A percentile compares a stretch with the other conserved stretches of the same genome.
These are phyloP conservation scores for Lochmaea crataegi DNA, from an alignment of 2,888 invertebrate genomes.

Conservation along the genomic window DNA sequence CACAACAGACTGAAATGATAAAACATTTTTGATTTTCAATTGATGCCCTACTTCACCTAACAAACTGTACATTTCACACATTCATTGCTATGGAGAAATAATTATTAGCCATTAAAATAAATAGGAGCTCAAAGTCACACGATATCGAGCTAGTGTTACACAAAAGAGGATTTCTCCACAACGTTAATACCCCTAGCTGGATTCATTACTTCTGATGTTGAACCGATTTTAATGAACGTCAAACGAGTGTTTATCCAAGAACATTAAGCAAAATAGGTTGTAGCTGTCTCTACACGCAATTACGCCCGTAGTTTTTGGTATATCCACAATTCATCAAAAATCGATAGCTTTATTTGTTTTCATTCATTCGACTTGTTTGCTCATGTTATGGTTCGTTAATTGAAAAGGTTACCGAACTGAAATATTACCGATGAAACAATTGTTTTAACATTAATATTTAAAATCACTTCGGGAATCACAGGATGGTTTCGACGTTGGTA, in stretches of 20 bases:
- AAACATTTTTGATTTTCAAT: too few relatives aligned
- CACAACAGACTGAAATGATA: too few relatives aligned
- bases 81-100: neutral
- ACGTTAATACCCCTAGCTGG: neutral
- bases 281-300: neutral
- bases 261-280: neutral
- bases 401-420: neutral
- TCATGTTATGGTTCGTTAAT: neutral
- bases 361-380: neutral
- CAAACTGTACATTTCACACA: neutral
- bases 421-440: neutral
- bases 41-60: too few relatives aligned
- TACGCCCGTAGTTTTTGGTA: neutral
- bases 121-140: neutral
- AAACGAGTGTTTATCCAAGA: neutral
- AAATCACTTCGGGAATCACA: neutral
- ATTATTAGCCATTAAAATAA: too few relatives aligned
- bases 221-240: conserved; percentile 5
- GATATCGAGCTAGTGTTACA: neutral
- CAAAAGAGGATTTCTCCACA: neutral
- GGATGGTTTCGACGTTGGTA: too few relatives aligned
- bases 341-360: conserved; percentile 4
- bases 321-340: neutral
- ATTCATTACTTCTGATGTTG: neutral
- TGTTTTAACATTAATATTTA: neutral